Base-by-base conservation (phyloP, 2,888 invertebrate species). In the Pheosia tremula region DNA sequence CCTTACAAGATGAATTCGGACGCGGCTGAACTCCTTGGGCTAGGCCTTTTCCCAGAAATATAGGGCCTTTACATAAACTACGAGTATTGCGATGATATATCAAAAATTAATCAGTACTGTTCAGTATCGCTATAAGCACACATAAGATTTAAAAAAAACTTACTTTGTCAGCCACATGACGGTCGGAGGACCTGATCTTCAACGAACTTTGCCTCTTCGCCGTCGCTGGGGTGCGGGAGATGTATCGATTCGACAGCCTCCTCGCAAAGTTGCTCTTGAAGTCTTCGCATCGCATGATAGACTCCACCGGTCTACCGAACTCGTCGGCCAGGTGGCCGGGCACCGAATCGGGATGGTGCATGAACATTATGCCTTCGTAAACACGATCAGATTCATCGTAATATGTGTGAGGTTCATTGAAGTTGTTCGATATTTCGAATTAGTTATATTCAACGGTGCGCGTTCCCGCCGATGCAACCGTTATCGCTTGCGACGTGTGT, bases 191-290 rank as follows among this genome's bases (percentile, higher is more conserved):
- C 36, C 71, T 75, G 59, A 88, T 69, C 68, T 87, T 90, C 72
- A 89, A 67, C 8, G 83, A 66, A 55, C 75, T 73, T 50, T 88
- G 88, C 64, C 82, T 80, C 63, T 80, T 86, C 0, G 82, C 61
- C 57, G 74, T 74, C 54, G 79, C 73, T 13, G 88, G 82, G 38
- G 89, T 74, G 67, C 84, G 86, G 65, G 88, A 81, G 63, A 79
- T 87, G 72, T 89, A 93, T 61, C 93, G 84, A 74, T 91, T 90
- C n/a, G 93, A 93, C 60, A 93, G 85, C 69, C 86, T 89, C 74
- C 93, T 87, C 1, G 93, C 93, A 67, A 93, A 93, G 78, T 92
- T 93, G 69, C 93, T 93, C 69, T 93, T 93, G 72, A 93, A 93
- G 75, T 93, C 91, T 69, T 92, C 91, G 77, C 91, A 92, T 74